Conservation (phyloP, 2,113 vertebrate genomes). For the Engraulis encrasicolus region DNA sequence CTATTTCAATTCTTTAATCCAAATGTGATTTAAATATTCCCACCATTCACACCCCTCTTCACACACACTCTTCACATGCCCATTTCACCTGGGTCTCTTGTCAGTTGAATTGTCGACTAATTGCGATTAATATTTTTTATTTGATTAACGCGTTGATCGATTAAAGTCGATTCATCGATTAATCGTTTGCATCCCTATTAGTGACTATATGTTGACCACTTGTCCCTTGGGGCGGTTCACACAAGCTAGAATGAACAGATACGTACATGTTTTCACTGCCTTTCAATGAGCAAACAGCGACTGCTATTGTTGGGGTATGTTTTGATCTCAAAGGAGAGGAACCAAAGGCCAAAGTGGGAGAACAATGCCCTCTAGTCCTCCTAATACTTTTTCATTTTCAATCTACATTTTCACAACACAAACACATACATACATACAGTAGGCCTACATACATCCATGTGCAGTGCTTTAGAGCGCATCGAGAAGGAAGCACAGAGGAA, state of each 20-base stretch:
- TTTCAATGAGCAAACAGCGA: background rate
- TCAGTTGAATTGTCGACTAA: too few species aligned
- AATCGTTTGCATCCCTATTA: too few species aligned
- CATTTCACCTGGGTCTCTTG: too few species aligned
- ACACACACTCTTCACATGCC: too few species aligned
- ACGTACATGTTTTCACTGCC: background rate
- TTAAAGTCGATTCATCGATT: too few species aligned
- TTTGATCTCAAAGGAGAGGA: background rate
- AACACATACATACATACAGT: background rate
- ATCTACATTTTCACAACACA: background rate
- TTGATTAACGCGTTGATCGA: too few species aligned
- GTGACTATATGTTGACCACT: too few species aligned
- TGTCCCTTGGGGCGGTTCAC: background rate
- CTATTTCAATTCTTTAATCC: too few species aligned
- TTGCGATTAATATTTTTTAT: too few species aligned
- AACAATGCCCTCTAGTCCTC: background rate
- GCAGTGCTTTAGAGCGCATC: background rate
- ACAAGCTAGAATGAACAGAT: background rate
- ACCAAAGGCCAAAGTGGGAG: background rate
- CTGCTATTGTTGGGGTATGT: background rate
- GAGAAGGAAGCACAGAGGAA: background rate
- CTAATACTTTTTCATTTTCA: background rate
- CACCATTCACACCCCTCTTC: too few species aligned
- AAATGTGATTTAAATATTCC: too few species aligned
- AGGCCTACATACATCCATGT: too few species aligned